Conservation (phyloP, 2,888 invertebrate species). For the Lymantria monacha region DNA sequence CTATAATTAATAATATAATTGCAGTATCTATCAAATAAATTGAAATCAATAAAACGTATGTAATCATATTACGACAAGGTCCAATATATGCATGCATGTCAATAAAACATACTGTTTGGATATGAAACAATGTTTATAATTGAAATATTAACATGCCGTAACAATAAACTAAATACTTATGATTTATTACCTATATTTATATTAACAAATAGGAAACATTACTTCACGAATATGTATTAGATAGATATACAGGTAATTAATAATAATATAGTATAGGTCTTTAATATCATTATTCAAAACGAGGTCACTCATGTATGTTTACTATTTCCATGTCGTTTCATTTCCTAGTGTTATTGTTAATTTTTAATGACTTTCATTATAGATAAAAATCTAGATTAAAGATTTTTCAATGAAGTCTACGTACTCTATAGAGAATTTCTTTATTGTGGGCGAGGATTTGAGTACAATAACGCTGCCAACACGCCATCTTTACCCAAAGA, state of each 20-base stretch:
- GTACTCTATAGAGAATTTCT: too few relatives aligned
- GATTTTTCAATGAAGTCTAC: too few relatives aligned
- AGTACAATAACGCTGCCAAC: too few relatives aligned
- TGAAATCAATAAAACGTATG: neutral
- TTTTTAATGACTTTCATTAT: neutral
- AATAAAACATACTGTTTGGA: slow-evolving; percentile 8
- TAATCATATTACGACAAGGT: slow-evolving; percentile 7
- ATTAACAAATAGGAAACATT: neutral
- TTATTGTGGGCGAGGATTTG: too few relatives aligned
- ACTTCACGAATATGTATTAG: slow-evolving; percentile 13
- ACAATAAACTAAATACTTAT: slow-evolving; percentile 8
- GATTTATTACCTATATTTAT: slow-evolving; percentile 21
- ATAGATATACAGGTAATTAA: slow-evolving; percentile 7
- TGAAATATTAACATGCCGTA: slow-evolving; percentile 14
- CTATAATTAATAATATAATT: too few relatives aligned
- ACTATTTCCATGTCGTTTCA: neutral
- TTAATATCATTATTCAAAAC: neutral
- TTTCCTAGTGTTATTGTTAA: neutral
- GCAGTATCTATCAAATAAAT: slow-evolving; percentile 2
- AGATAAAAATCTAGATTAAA: too few relatives aligned
- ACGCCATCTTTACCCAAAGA: too few relatives aligned
- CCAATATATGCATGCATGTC: slow-evolving; percentile 10
- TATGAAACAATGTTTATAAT: slow-evolving; percentile 17
- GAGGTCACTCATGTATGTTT: neutral
- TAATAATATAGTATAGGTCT: neutral